Base-by-base conservation (phyloP, 2,113 vertebrate genomes). In the Microcebus griseorufus region DNA sequence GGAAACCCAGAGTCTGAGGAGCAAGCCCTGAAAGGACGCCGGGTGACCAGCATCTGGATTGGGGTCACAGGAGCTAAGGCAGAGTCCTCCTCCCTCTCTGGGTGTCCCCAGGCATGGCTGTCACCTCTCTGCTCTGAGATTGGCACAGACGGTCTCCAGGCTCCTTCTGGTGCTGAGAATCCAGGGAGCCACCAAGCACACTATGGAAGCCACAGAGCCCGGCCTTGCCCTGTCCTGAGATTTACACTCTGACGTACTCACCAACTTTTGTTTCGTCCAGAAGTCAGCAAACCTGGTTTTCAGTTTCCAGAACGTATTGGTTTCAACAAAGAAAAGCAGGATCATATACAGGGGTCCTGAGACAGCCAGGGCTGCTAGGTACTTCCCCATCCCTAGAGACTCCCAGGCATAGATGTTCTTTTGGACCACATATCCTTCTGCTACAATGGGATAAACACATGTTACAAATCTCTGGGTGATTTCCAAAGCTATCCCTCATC, bases 351-450 rank as follows among this genome's bases (percentile, higher is more conserved):
- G 94, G 0, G 99, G 86, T 2, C 99, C 99, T 86, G 99, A 99
- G 92, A 99, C 1, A 0, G 98, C 97, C 97, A 99, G 98, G 89
- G 99, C 98, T 76, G 99, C 98, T 34, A 99, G 97, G 95, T 99
- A 99, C n/a, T 99, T 99, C 2, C 99, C 99, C 0, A 99, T 98
- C 0, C 99, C 99, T 0, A 99, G 99, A 0, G 98, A 98, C 7
- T 99, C 97, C 99, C 99, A 99, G 13, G 99, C 99, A 82, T 99
- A 99, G 98, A 99, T 99, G 98, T 99, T 99, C 79, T 90, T 73
- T 95, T 99, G 99, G 69, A 99, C 99, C 14, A 98, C 99, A 97
- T 99, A 98, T 97, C 99, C 99, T 99, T 94, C 60, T 58, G 20
- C 86, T 93, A 92, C n/a, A 8, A 25, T 9, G 48, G 83, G 60